Evolutionary conservation across 2,113 vertebrate species (phyloP).

Genomic region (Hypomesus transpacificus): DNA sequence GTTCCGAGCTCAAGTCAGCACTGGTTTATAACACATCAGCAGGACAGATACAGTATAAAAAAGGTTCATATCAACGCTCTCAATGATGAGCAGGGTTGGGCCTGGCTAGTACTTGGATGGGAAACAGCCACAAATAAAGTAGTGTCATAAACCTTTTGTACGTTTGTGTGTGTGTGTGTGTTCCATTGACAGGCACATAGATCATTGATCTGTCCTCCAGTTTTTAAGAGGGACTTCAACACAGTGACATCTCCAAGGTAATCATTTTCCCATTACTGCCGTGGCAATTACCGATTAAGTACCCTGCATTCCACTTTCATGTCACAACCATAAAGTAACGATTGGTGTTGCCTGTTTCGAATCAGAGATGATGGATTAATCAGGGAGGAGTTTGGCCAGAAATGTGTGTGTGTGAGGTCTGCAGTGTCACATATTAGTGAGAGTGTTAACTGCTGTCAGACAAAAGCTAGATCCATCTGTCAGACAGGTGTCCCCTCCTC

Average conservation of each 20-base stretch:
- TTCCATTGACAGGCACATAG: slow-evolving; percentile 15
- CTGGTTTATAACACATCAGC: not conserved
- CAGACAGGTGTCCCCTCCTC: slow-evolving; percentile 31
- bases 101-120: no score
- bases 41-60: not conserved
- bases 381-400: slow-evolving; percentile 71
- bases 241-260: slow-evolving; percentile 21
- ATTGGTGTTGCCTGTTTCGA: slow-evolving; percentile 65
- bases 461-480: slow-evolving; percentile 24
- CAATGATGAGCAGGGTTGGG: no score
- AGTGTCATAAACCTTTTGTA: not conserved
- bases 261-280: slow-evolving; percentile 49
- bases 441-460: slow-evolving; percentile 24
- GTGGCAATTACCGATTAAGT: slow-evolving; percentile 37
- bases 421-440: slow-evolving; percentile 13
- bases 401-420: slow-evolving; percentile 67
- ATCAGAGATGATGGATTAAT: slow-evolving; percentile 79
- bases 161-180: not conserved
- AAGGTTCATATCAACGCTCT: not conserved
- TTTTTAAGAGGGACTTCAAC: slow-evolving; percentile 30
- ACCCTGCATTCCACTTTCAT: slow-evolving; percentile 26
- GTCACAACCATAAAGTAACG: slow-evolving; percentile 62
- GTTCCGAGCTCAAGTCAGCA: no score
- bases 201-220: slow-evolving; percentile 20
- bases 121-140: no score